Base-by-base conservation (phyloP, 2,113 vertebrate species). In the Pterocles gutturalis region DNA sequence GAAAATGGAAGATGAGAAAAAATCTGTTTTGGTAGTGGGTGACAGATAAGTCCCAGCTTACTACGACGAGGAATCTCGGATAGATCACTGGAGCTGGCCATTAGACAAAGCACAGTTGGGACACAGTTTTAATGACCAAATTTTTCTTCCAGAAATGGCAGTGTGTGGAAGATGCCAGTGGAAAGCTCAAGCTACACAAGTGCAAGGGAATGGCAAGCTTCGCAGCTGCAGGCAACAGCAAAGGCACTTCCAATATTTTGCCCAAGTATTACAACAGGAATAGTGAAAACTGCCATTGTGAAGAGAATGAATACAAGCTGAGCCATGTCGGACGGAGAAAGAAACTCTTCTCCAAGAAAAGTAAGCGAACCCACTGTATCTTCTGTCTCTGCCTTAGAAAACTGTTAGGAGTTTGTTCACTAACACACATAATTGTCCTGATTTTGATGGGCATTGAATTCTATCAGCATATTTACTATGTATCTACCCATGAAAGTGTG, bases 161-260 rank as follows among this genome's bases (percentile, higher is more conserved):
- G 97, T 99, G 99, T 77, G 98, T 99, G 84, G 99, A 99, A 97
- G 99, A 99, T 72, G 93, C 98, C 33, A 97, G 98, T 6, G 99
- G 99, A 70, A 99, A 98, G 48, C 98, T 99, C 82, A 99, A 99
- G 87, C 98, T 99, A n/a, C 99, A 99, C 97, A 99, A 99, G 96
- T 99, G 99, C 97, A 99, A 99, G 95, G 98, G 99, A 70, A 98
- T 99, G 70, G 96, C 96, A 0, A 97, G 97, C 81, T 98, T 98
- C 51, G 97, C 96, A 65, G 98, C 98, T 83, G 96, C 98, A 1
- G 96, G 98, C 5, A 80, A 61, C 33, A 55, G 84, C 87, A 98
- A 98, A 95, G 97, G 98, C 69, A 89, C 98, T 84, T 98, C 99
- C 95, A 98, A 98, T 51, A 94, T 98, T 41, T 97, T 98, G 94